Percentiles rank a stretch among this genome's conserved stretches.
Conservation (phyloP, 2,113 vertebrate genomes). For the Cricetomys ansorgei region DNA sequence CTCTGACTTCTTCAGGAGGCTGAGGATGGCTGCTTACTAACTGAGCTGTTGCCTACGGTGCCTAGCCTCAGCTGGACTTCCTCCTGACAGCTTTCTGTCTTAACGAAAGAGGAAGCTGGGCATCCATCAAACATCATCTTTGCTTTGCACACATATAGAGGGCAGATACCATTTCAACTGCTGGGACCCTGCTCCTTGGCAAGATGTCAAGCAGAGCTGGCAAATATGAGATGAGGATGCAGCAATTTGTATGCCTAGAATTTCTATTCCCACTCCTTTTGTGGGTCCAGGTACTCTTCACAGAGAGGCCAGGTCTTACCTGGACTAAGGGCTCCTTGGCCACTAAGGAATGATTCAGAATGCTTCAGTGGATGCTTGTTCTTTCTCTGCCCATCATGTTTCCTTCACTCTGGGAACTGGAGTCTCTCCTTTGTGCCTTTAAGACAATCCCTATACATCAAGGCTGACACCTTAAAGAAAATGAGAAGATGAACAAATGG, state of each 20-base stretch:
- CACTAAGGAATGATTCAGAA: not conserved
- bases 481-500: not conserved
- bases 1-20: not conserved
- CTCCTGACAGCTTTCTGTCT: not conserved
- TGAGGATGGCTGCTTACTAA: not conserved
- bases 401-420: not conserved
- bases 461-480: not conserved
- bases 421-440: not conserved
- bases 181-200: slow-evolving; percentile 41
- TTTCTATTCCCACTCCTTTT: not conserved
- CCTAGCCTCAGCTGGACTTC: not conserved
- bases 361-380: not conserved
- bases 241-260: not conserved
- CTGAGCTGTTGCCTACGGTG: not conserved
- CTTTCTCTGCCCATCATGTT: not conserved
- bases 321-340: not conserved
- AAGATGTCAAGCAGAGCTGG: not conserved
- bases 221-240: not conserved
- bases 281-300: not conserved
- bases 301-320: not conserved
- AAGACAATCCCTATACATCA: not conserved
- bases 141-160: not conserved
- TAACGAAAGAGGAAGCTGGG: not conserved
- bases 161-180: not conserved
- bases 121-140: not conserved